A percentile compares a stretch with the other conserved stretches of the same genome.
These are phyloP conservation scores for Aramus guarauna DNA, from an alignment of 2,113 vertebrate genomes.

Conservation along the genomic window DNA sequence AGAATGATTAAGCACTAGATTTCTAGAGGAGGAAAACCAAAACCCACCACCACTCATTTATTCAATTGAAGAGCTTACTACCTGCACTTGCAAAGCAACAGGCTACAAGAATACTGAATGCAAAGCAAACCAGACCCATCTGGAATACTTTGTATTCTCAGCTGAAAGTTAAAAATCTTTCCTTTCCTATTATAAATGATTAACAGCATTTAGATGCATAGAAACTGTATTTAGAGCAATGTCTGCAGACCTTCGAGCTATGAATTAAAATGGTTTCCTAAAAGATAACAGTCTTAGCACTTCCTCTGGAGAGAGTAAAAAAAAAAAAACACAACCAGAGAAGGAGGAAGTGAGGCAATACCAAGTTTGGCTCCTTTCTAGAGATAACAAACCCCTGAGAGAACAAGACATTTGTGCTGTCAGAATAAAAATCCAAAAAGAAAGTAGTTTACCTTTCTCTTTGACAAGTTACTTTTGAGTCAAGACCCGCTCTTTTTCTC, in stretches of 20 bases:
- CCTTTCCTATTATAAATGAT: background rate
- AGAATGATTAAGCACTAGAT: background rate
- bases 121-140: background rate
- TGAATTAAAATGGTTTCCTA: background rate
- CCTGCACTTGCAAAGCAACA: background rate
- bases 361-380: background rate
- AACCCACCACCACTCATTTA: background rate
- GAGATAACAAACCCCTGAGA: background rate
- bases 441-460: background rate
- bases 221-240: background rate
- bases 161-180: background rate
- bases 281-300: background rate
- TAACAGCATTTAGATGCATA: background rate
- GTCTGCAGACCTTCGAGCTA: background rate
- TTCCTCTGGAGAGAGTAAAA: background rate
- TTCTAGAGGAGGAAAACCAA: background rate
- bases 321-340: background rate
- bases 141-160: background rate
- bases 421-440: background rate
- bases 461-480: background rate
- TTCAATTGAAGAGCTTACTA: background rate
- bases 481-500: background rate
- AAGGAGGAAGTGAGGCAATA: background rate
- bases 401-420: background rate
- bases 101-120: background rate